phyloP scores from a whole-genome alignment of 2,113 vertebrate species.

The Odocoileus virginianus region DNA sequence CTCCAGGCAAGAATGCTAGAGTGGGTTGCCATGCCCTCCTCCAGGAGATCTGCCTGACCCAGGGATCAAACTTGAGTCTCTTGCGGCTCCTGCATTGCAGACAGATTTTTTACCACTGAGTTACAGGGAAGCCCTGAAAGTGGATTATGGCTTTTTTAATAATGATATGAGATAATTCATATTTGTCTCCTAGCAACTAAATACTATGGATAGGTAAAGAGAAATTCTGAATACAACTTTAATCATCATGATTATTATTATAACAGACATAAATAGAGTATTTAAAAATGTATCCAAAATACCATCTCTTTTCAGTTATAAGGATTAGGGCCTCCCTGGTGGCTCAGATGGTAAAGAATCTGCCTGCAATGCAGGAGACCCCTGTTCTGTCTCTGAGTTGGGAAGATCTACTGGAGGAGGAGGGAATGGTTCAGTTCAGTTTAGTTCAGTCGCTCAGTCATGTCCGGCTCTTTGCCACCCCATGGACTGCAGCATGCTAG shows the following conservation, averaged over 20 bases:
- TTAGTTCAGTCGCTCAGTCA: neutral
- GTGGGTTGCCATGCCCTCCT: neutral
- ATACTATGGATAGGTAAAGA: neutral
- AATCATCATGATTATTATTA: neutral
- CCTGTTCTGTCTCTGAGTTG: neutral
- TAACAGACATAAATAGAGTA: neutral
- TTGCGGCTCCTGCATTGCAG: accelerated
- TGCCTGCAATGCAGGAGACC: neutral
- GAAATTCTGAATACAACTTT: neutral
- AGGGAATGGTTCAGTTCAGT: neutral
- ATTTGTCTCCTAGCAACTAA: neutral
- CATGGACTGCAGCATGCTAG: neutral
- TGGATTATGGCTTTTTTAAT: neutral
- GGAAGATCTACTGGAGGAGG: neutral
- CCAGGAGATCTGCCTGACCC: neutral
- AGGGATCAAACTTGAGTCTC: neutral
- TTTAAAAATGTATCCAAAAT: neutral
- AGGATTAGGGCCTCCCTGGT: neutral
- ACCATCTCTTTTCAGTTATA: neutral
- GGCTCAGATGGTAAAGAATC: neutral
- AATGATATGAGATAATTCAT: neutral
- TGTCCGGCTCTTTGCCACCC: neutral
- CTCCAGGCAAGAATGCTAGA: neutral
- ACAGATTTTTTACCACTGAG: neutral
- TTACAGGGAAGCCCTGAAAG: neutral